Base-by-base conservation (phyloP, 1,140 invertebrate genomes). In the Drosophila biarmipes region DNA sequence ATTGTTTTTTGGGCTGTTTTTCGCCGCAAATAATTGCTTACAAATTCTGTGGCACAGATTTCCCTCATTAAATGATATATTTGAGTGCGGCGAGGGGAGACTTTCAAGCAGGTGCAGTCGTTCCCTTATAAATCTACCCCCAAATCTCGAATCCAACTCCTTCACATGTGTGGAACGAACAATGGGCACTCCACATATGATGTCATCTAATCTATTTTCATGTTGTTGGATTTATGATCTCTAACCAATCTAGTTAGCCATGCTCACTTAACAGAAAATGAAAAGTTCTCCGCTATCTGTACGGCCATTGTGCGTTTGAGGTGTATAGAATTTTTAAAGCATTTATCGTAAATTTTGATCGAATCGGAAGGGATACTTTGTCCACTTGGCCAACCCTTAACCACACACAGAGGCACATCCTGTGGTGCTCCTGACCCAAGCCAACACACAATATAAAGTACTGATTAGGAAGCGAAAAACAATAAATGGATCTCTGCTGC, bases 341-440 rank as follows among this genome's bases (percentile, higher is more conserved):
- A 90, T 90, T 87, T 86, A 90, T 90, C 87, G 87, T 90, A 90
- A 86, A 90, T 90, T 90, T 82, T 64, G 87, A 90, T 90, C 87
- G 87, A 77, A 67, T 52, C 73, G 63, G 66, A 69, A 68, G 63
- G 66, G 66, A 67, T 45, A 69, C 66, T 67, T 43, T 19, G 63
- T 38, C 45, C 62, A 69, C 66, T 71, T 56, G 86, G 72, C 62
- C 87, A 89, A 89, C 84, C 84, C 84, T 89, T 89, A 87, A 74
- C 67, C 66, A 35, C 80, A 74, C 62, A 43, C 34, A 75, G 49
- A 43, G 14, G 38, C 61, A 73, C 69, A 61, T 64, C 54, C 61
- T 73, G 54, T 29, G 14, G 53, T 40, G 63, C 77, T 72, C 62
- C 72, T 87, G 74, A 71, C 71, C 69, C 73, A 74, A 62, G 51